phyloP scores from a whole-genome alignment of 2,113 vertebrate species.

The Lepus europaeus region DNA sequence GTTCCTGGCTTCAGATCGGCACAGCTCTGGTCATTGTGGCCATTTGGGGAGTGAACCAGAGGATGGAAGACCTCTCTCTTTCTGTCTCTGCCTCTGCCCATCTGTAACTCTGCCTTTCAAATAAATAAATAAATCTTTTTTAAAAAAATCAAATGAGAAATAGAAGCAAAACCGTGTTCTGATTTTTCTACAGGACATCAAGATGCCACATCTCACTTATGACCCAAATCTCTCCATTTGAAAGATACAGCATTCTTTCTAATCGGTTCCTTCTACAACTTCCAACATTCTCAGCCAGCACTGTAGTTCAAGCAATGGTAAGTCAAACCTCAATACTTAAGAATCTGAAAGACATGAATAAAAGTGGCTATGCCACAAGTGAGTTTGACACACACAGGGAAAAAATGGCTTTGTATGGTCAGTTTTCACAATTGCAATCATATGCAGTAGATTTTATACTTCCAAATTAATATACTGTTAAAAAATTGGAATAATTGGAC shows the following conservation, averaged over 20 bases:
- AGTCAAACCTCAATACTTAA: neutral
- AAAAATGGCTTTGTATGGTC: neutral
- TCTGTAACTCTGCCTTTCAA: no score
- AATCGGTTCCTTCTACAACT: neutral
- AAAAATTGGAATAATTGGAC: neutral
- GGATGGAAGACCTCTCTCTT: no score
- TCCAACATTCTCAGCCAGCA: neutral
- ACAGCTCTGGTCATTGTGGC: no score
- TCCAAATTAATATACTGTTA: neutral
- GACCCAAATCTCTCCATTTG: neutral
- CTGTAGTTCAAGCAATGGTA: neutral
- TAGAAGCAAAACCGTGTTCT: no score
- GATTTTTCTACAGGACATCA: neutral
- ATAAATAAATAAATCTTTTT: no score
- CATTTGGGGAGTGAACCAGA: no score
- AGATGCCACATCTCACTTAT: neutral
- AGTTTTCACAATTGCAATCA: neutral
- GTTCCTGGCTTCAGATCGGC: no score
- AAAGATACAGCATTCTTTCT: neutral
- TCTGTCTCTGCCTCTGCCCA: no score
- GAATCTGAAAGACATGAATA: neutral
- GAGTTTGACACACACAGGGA: neutral
- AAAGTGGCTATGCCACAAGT: neutral
- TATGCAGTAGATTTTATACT: neutral
- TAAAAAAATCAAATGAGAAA: no score